Percentiles rank a stretch among this genome's conserved stretches.
phyloP scores from a whole-genome alignment of 2,797 vertebrate genomes.

The Tragopan temminckii region DNA sequence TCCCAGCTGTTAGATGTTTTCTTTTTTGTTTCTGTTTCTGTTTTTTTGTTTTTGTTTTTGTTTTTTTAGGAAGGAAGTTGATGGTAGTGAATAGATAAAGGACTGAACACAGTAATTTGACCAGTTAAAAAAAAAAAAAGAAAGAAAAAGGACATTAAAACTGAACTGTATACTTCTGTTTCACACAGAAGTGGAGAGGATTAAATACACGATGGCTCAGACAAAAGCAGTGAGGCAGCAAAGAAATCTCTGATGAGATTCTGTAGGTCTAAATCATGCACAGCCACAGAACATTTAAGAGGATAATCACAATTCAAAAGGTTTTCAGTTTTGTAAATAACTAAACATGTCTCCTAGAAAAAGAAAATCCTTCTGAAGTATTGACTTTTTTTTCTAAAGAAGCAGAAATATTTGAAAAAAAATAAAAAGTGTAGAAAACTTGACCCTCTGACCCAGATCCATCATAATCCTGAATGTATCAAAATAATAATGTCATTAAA shows the following conservation, averaged over 20 bases:
- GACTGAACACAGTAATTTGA: neutral
- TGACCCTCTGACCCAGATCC: neutral
- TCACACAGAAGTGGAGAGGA: neutral
- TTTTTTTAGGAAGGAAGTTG: neutral
- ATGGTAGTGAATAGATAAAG: neutral
- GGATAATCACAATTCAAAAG: neutral
- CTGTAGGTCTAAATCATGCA: neutral
- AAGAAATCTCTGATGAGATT: neutral
- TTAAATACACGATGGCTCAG: neutral
- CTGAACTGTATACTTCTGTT: neutral
- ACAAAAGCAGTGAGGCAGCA: neutral
- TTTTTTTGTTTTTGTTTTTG: neutral
- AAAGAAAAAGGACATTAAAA: neutral
- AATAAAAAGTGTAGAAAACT: neutral
- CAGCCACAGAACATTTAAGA: neutral
- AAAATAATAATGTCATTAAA: neutral
- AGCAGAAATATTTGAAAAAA: neutral
- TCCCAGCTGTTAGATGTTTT: neutral
- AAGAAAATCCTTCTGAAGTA: neutral
- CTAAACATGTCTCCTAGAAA: neutral
- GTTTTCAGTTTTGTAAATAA: neutral
- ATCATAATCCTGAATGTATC: neutral
- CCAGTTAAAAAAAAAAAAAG: conserved; percentile 14
- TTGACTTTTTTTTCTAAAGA: neutral
- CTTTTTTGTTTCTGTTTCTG: no score